Base-by-base conservation (phyloP, 2,888 invertebrate genomes). In the Prenolepis imparis region DNA sequence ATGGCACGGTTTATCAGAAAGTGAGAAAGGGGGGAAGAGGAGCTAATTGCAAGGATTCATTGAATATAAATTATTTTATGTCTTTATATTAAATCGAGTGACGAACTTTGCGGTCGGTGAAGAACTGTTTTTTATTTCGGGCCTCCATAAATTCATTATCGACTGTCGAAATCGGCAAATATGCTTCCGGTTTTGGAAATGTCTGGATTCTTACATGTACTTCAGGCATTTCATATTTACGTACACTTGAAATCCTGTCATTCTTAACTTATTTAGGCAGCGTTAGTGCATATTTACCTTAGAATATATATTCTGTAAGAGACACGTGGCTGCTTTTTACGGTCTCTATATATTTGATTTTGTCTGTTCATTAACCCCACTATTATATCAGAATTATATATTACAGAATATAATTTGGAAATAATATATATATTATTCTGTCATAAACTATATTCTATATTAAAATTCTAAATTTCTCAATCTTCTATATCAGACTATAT, bases 111-210 rank as follows among this genome's bases (percentile, higher is more conserved):
- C 48, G 48, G 1, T 3, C 28, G 28, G 28, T 32, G 48, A 48
- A 48, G 6, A 48, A 48, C 18, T 48, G 18, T 48, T 48, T 6
- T 48, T 52, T 52, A 52, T 52, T 52, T 52, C 8, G n/a, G n/a
- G 8, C n/a, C 5, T 2, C n/a, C n/a, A n/a, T 52, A 52, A 52
- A n/a, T n/a, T 8, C 52, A 52, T 52, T 8, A 52, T 52, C n/a
- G 8, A n/a, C 52, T 52, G 52, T n/a, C 52, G n/a, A 52, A 52
- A 52, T 52, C n/a, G n/a, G n/a, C 52, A 52, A n/a, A 52, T 52
- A 52, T n/a, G 52, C 52, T 52, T 52, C 52, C 52, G 52, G 6
- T 48, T 48, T 48, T 48, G 18, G n/a, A 52, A n/a, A 52, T 8
- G 52, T 52, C 8, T 52, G n/a, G 52, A 52, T n/a, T 52, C 52